These are phyloP conservation scores for Erebia epiphron DNA, from an alignment of 2,888 invertebrate genomes.

Conservation along the genomic window DNA sequence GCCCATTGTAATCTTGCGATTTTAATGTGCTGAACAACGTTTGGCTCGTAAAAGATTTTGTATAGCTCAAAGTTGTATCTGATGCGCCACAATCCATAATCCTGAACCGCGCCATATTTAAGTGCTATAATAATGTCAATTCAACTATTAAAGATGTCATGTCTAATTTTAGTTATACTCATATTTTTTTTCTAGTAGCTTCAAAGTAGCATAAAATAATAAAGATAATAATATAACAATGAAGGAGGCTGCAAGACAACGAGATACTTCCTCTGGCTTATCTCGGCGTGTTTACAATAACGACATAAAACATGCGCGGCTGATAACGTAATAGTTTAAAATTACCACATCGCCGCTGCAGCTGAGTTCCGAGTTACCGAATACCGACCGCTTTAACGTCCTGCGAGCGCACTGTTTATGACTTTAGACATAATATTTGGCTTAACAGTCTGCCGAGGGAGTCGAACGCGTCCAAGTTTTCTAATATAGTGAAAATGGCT, in stretches of 20 bases:
- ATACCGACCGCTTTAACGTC: background rate
- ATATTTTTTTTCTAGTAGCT: too few species aligned
- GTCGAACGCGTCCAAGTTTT: too few species aligned
- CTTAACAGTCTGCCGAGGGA: background rate
- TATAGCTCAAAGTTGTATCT: too few species aligned
- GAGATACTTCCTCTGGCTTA: constrained; percentile 34
- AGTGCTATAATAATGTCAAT: too few species aligned
- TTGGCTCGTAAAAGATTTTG: too few species aligned
- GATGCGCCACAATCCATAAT: too few species aligned
- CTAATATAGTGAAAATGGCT: background rate
- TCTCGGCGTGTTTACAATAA: constrained; percentile 34
- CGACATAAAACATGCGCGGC: constrained; percentile 27
- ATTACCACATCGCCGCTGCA: constrained; percentile 31
- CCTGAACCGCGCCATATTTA: too few species aligned
- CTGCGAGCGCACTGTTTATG: constrained; percentile 17
- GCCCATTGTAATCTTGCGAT: too few species aligned
- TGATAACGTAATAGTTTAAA: constrained; percentile 42
- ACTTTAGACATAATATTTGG: constrained; percentile 2
- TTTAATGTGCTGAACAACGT: too few species aligned
- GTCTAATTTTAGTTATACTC: too few species aligned
- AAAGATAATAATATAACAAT: constrained; percentile 20
- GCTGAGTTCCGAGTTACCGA: constrained; percentile 6
- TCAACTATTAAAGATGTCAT: too few species aligned
- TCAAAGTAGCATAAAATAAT: background rate
- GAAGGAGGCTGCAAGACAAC: constrained; percentile 26